Percentiles rank a stretch among this genome's conserved stretches.
Conservation (phyloP, 2,113 vertebrate species). For the Spilogale gracilis region DNA sequence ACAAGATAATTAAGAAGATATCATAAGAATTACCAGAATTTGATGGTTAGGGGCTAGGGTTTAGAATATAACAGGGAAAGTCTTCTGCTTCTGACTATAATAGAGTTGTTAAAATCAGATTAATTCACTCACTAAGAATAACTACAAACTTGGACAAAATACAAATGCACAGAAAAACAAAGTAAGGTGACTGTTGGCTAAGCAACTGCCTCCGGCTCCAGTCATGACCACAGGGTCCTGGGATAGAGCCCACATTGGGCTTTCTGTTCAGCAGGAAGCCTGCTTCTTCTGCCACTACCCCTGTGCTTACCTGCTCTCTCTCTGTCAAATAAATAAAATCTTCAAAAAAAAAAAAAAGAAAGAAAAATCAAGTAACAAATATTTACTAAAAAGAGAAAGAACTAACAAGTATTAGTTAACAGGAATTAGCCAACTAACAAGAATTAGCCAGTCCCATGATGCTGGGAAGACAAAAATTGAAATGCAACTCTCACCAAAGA, state of each 20-base stretch:
- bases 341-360: no score
- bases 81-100: conserved; percentile 9
- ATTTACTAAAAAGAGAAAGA: neutral
- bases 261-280: no score
- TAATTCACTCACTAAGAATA: conserved; percentile 10
- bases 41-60: neutral
- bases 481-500: conserved; percentile 1
- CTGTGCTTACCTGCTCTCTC: no score
- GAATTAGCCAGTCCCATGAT: neutral
- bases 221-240: no score
- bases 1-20: neutral
- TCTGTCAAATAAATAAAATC: no score
- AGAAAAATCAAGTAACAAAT: neutral
- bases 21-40: neutral
- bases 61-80: neutral
- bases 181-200: neutral
- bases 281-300: no score
- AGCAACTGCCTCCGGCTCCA: no score
- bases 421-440: neutral
- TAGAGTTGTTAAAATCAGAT: conserved; percentile 1
- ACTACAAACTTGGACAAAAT: conserved; percentile 24
- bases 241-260: no score
- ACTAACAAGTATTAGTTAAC: neutral
- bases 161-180: neutral
- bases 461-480: neutral